phyloP scores from a whole-genome alignment of 2,888 invertebrate genomes.

The Abrostola tripartita region DNA sequence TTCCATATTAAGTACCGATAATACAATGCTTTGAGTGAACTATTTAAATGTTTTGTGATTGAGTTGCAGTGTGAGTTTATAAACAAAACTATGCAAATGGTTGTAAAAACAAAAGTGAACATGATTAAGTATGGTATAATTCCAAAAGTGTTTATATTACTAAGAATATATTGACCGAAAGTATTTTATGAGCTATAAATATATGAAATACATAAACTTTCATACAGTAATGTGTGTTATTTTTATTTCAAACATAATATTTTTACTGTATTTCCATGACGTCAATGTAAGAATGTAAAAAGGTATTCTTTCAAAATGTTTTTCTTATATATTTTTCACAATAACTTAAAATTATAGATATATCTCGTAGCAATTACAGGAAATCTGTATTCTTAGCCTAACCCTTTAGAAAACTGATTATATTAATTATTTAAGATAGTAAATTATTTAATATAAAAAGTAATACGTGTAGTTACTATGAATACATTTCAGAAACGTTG shows the following conservation, averaged over 20 bases:
- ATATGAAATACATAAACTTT: slow-evolving; percentile 11
- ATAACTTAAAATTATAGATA: no score
- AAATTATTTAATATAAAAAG: no score
- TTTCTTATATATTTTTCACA: slow-evolving; percentile 8
- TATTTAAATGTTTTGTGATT: slow-evolving; percentile 20
- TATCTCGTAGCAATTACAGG: no score
- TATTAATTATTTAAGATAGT: no score
- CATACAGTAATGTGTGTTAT: slow-evolving; percentile 22
- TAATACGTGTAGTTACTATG: no score
- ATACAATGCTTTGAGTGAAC: slow-evolving; percentile 29
- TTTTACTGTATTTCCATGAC: slow-evolving; percentile 32
- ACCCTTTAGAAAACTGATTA: no score
- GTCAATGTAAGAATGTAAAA: slow-evolving; percentile 27
- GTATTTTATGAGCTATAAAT: slow-evolving; percentile 15
- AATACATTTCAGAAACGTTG: no score
- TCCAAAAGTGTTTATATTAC: slow-evolving; percentile 7
- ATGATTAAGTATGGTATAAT: background rate
- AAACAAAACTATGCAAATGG: slow-evolving; percentile 11
- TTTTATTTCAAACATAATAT: background rate
- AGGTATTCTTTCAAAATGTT: slow-evolving; percentile 3
- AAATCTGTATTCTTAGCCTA: no score
- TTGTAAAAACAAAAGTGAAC: slow-evolving; percentile 3
- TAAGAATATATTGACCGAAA: slow-evolving; percentile 9
- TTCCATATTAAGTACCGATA: slow-evolving; percentile 34
- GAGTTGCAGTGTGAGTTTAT: slow-evolving; percentile 19